Percentiles rank a stretch among this genome's conserved stretches.
These are phyloP conservation scores for Pogonophryne albipinna DNA, from an alignment of 2,797 vertebrate genomes.

Conservation along the genomic window DNA sequence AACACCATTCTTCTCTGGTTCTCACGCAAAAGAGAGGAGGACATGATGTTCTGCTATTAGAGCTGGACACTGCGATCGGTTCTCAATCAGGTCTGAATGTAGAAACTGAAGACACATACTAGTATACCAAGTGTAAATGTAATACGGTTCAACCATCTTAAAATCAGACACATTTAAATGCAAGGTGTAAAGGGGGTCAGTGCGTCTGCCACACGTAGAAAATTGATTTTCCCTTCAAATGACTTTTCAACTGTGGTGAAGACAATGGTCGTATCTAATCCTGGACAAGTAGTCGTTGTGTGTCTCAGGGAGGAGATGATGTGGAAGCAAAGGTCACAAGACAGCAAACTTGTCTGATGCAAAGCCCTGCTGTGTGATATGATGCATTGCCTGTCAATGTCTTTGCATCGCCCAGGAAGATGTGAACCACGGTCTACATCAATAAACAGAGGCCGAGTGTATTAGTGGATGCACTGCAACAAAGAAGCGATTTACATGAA, in stretches of 20 bases:
- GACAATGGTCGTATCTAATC: conserved; percentile 18
- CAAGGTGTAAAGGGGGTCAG: not conserved
- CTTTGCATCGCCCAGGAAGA: conserved; percentile 30
- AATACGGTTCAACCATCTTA: too few relatives aligned
- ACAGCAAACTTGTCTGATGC: conserved; percentile 18
- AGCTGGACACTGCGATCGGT: too few relatives aligned
- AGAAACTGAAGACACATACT: too few relatives aligned
- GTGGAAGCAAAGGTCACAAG: conserved; percentile 12
- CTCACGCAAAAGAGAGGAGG: too few relatives aligned
- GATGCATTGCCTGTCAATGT: conserved; percentile 19
- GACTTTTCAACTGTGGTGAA: conserved; percentile 29
- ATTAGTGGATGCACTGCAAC: conserved; percentile 13
- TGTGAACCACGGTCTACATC: conserved; percentile 14
- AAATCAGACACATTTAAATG: too few relatives aligned
- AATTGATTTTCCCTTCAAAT: conserved; percentile 28
- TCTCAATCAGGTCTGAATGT: too few relatives aligned
- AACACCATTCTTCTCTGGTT: too few relatives aligned
- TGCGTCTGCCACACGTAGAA: conserved; percentile 19
- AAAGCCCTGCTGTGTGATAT: conserved; percentile 28
- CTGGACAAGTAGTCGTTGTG: conserved; percentile 2
- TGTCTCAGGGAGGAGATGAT: conserved; percentile 11
- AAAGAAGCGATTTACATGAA: conserved; percentile 51
- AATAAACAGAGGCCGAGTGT: conserved; percentile 23
- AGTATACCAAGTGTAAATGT: too few relatives aligned
- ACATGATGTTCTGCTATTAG: too few relatives aligned